phyloP scores from a whole-genome alignment of 2,888 invertebrate genomes.

The Thecophora atra region DNA sequence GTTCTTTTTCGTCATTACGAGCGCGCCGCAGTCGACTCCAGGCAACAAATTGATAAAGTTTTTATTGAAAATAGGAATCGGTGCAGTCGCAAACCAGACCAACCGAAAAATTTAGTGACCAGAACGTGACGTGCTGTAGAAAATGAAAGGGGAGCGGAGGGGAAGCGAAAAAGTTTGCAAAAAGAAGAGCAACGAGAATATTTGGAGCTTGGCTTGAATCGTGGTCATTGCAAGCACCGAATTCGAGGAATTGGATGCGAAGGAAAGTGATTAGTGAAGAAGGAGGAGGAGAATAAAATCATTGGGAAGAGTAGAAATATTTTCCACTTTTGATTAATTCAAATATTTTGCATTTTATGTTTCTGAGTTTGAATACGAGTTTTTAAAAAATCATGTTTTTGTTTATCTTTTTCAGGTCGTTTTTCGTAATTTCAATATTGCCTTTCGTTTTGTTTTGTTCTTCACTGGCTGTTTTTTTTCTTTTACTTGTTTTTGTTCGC shows the following conservation, averaged over 20 bases:
- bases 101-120: conserved; percentile 7
- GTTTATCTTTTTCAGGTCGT: too few relatives aligned
- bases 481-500: not conserved
- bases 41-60: conserved; percentile 32
- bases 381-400: not conserved
- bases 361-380: not conserved
- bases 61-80: conserved; percentile 2
- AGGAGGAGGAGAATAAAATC: not conserved
- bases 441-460: too few relatives aligned
- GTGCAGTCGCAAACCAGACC: not conserved
- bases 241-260: not conserved
- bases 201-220: not conserved
- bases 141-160: not conserved
- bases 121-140: not conserved
- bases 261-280: not conserved
- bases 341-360: not conserved
- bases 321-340: not conserved
- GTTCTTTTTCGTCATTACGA: not conserved
- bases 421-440: too few relatives aligned
- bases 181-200: not conserved
- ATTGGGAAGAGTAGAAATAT: too few relatives aligned
- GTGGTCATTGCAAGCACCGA: not conserved
- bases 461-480: not conserved
- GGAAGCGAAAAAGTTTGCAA: not conserved
- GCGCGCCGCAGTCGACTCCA: conserved; percentile 9